Evolutionary conservation across 1,140 invertebrate genomes (phyloP).

Genomic region (Aphis gossypii): DNA sequence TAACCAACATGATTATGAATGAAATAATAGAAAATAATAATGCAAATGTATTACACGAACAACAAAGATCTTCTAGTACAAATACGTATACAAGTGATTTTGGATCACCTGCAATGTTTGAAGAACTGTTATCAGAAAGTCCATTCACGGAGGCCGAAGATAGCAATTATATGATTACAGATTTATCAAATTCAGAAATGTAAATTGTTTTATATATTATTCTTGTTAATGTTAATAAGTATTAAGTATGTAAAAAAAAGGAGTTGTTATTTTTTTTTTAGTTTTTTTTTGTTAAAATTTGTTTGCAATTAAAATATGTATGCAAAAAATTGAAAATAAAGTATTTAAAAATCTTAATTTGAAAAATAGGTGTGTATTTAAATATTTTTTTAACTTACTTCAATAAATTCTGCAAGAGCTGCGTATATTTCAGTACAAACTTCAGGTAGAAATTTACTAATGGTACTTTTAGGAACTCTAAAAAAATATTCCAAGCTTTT

Average conservation of each 20-base stretch:
- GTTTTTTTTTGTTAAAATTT: neutral
- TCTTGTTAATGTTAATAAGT: constrained; percentile 1
- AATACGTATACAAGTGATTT: constrained; percentile 8
- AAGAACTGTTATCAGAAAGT: constrained; percentile 30
- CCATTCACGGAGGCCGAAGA: neutral
- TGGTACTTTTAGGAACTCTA: constrained; percentile 62
- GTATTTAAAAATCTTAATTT: neutral
- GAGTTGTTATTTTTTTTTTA: neutral
- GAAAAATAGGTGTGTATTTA: neutral
- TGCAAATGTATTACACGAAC: neutral
- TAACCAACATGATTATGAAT: constrained; percentile 35
- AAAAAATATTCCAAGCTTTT: constrained; percentile 62
- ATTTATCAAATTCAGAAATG: neutral
- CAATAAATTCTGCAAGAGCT: neutral
- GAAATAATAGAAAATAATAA: constrained; percentile 28
- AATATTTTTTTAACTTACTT: constrained; percentile 26
- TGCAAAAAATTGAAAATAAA: neutral
- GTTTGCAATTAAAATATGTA: neutral
- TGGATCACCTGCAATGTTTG: constrained; percentile 5
- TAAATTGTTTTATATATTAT: constrained; percentile 18
- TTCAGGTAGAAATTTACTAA: constrained; percentile 60
- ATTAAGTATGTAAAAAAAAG: neutral
- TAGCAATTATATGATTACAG: constrained; percentile 1
- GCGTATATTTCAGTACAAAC: neutral
- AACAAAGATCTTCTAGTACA: neutral